Conservation (phyloP, 2,797 vertebrate species). For the Setipinna tenuifilis region DNA sequence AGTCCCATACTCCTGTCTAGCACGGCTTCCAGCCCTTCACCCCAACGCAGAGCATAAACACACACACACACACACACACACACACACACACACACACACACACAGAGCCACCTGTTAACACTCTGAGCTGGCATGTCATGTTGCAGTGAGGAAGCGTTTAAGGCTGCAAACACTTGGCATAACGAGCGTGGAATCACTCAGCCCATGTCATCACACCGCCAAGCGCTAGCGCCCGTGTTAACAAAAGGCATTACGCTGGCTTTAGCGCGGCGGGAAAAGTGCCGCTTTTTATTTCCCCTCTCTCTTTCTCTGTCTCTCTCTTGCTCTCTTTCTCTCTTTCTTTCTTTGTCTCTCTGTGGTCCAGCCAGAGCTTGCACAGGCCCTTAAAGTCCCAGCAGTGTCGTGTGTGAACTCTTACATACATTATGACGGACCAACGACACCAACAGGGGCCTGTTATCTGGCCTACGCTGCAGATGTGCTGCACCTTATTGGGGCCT, state of each 20-base stretch:
- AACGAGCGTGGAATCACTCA: background rate
- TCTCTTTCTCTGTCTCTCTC: background rate
- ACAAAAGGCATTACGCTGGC: constrained; percentile 15
- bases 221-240: background rate
- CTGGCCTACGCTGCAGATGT: background rate
- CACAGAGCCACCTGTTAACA: background rate
- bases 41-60: no score
- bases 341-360: background rate
- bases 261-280: background rate
- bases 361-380: background rate
- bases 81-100: background rate
- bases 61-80: constrained; percentile 69
- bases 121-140: background rate
- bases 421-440: background rate
- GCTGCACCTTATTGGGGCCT: background rate
- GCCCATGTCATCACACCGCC: background rate
- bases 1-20: no score
- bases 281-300: background rate
- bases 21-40: no score
- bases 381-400: background rate
- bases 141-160: background rate
- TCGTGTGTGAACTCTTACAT: constrained; percentile 5
- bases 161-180: background rate
- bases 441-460: background rate
- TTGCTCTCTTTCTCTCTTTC: background rate